Conservation (phyloP, 2,888 invertebrate genomes). For the Mechanitis mazaeus region DNA sequence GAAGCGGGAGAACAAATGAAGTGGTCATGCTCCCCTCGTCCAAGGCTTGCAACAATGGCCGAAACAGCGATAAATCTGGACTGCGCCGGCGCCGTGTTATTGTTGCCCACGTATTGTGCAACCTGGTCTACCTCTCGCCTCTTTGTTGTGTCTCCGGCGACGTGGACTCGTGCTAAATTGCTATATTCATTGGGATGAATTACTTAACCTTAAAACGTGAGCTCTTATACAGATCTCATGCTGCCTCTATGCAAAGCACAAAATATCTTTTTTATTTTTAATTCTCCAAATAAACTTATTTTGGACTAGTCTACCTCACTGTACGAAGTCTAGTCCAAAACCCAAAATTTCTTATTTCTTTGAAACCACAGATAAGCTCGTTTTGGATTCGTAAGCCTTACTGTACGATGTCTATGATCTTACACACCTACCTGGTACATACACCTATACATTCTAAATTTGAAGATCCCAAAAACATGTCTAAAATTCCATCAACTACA, state of each 20-base stretch:
- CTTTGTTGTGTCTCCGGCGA: conserved; percentile 47
- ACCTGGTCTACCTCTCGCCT: conserved; percentile 39
- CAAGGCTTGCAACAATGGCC: conserved; percentile 38
- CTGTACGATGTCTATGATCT: no score
- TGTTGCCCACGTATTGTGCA: conserved; percentile 43
- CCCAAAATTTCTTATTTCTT: no score
- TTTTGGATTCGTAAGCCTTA: no score
- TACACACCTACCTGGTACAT: no score
- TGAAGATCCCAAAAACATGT: no score
- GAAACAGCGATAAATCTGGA: conserved; percentile 44
- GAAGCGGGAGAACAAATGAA: conserved; percentile 41
- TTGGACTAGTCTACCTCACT: no score
- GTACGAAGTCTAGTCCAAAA: no score
- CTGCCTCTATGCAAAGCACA: conserved; percentile 2
- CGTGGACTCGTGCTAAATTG: conserved; percentile 43
- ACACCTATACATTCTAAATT: no score
- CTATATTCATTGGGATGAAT: conserved; percentile 46
- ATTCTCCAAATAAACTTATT: no score
- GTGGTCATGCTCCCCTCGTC: conserved; percentile 38
- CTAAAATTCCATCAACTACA: conserved; percentile 22
- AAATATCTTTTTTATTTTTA: no score
- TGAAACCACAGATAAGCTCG: no score
- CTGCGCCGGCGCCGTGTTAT: conserved; percentile 37
- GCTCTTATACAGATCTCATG: conserved; percentile 27
- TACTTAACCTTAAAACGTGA: conserved; percentile 40